Percentiles rank a stretch among this genome's conserved stretches.
Evolutionary conservation across 2,113 vertebrate species (phyloP).

Genomic region (Callocephalon fimbriatum): DNA sequence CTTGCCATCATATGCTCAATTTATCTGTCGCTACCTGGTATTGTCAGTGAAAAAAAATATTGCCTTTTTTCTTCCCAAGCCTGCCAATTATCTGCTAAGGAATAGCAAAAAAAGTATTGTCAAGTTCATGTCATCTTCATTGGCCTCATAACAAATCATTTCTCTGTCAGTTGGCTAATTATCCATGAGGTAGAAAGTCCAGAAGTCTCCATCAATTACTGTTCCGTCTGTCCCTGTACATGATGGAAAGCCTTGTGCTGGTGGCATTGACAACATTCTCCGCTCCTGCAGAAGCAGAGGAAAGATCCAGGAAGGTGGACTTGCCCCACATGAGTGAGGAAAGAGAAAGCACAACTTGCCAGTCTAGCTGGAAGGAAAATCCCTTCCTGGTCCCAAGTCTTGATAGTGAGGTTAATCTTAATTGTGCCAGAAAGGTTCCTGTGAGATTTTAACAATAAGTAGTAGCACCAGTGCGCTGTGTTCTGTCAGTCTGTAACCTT

Average conservation of each 20-base stretch:
- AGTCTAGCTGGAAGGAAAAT: neutral
- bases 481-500: neutral
- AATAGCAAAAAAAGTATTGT: neutral
- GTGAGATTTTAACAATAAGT: neutral
- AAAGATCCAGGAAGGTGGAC: neutral
- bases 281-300: neutral
- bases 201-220: neutral
- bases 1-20: accelerated
- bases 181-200: neutral
- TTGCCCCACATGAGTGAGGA: neutral
- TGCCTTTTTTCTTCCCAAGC: neutral
- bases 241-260: neutral
- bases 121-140: neutral
- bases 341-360: neutral
- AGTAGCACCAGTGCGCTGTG: neutral
- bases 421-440: neutral
- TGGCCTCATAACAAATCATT: neutral
- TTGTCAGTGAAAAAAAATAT: neutral
- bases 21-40: neutral
- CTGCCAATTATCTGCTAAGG: neutral
- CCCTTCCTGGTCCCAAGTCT: neutral
- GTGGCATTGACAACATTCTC: neutral
- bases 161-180: accelerated
- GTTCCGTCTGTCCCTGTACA: accelerated
- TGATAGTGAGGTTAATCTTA: neutral